phyloP scores from a whole-genome alignment of 2,888 invertebrate species.

The Pammene fasciana region DNA sequence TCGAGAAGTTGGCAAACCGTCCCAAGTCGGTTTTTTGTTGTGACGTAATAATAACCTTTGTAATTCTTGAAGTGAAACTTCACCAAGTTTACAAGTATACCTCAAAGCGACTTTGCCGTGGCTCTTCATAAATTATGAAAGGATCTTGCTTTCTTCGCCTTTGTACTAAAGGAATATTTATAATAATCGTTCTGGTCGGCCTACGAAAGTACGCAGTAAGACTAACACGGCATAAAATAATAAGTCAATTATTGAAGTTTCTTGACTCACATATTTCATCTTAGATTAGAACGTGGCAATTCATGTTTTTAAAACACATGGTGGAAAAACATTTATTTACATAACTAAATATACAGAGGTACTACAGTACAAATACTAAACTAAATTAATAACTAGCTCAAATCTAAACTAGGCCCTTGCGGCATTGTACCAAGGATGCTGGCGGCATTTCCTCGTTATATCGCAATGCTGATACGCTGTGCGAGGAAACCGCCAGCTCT shows the following conservation, averaged over 20 bases:
- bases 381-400: too few species aligned
- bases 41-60: constrained; percentile 67
- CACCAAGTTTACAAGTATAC: constrained; percentile 59
- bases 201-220: constrained; percentile 19
- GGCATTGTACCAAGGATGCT: too few species aligned
- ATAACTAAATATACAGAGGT: too few species aligned
- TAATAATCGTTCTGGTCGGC: constrained; percentile 32
- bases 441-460: too few species aligned
- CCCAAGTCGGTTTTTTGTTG: constrained; percentile 60
- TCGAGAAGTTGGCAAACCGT: constrained; percentile 59
- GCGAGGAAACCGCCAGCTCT: too few species aligned
- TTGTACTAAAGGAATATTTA: constrained; percentile 42
- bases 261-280: background rate
- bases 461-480: too few species aligned
- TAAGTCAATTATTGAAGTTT: background rate
- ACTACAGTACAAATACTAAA: too few species aligned
- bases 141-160: constrained; percentile 49
- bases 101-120: constrained; percentile 57
- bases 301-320: too few species aligned
- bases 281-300: background rate
- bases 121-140: constrained; percentile 58
- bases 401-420: too few species aligned
- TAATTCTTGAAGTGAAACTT: constrained; percentile 66
- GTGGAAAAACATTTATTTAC: too few species aligned
- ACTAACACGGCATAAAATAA: constrained; percentile 13